Evolutionary conservation across 2,888 invertebrate genomes (phyloP), one percentile per base, ranked within the genome.

Genomic region (Meganola albula): DNA sequence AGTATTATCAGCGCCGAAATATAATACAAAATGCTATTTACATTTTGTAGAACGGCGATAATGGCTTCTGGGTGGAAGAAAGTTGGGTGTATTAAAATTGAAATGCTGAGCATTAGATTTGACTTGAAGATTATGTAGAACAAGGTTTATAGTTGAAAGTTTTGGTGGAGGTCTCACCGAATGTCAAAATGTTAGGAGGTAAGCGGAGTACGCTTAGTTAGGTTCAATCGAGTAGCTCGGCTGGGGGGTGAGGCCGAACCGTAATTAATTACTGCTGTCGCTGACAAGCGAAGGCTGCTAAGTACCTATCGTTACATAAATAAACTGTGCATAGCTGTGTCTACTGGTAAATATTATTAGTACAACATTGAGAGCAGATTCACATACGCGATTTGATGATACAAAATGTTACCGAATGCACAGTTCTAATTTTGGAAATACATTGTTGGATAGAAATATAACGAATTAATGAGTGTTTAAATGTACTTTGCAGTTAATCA

Each of bases 191-290:
- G 68, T 53, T 56, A 57, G 44, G 48, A 58, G 68, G 60, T 60
- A 53, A 64, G 62, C 61, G 53, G 58, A 60, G 61, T 61, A 67
- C 66, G 75, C 67, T 73, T 72, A 73, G 78, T 76, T 77, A 71
- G 67, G 71, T 74, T 66, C 71, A 66, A 75, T 71, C 65, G 66
- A 58, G 58, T 47, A 57, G 53, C 44, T n/a, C 8, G 20, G 20
- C 20, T n/a, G n/a, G 52, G 57, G 53, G 56, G 58, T 58, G 60
- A 57, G 63, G 51, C 45, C 60, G 60, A 67, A 69, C 66, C 61
- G 69, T 80, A 78, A 83, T 84, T 83, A 84, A 84, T 84, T 83
- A 79, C 73, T 52, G 63, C 73, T 76, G 74, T 63, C 67, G 72
- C 64, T 71, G 74, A 73, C 78, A 84, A 74, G 72, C 71, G 65